Percentiles rank a stretch among this genome's conserved stretches.
Evolutionary conservation across 2,797 vertebrate genomes (phyloP).

Genomic region (Spea hammondii): DNA sequence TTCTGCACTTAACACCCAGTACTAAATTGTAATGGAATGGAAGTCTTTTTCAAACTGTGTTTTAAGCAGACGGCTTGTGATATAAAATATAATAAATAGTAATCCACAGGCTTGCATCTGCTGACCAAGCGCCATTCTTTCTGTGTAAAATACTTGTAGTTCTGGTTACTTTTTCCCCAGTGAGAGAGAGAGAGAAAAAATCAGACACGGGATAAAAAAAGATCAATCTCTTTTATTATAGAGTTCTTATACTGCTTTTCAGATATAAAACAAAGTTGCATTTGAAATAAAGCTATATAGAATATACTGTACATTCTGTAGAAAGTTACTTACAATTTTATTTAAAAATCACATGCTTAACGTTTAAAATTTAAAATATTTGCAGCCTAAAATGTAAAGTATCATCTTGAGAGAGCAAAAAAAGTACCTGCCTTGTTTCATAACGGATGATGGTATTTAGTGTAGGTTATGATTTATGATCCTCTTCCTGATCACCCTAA

Average conservation of each 20-base stretch:
- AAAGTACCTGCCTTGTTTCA: slow-evolving; percentile 49
- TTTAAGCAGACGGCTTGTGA: background rate
- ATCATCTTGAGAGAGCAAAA: slow-evolving; percentile 29
- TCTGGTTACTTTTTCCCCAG: too few relatives aligned
- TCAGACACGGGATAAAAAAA: slow-evolving; percentile 54
- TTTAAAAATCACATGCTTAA: slow-evolving; percentile 49
- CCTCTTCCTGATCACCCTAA: too few relatives aligned
- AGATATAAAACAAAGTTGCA: slow-evolving; percentile 63
- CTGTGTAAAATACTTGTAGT: too few relatives aligned
- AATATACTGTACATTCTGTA: slow-evolving; percentile 51
- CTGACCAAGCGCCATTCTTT: too few relatives aligned
- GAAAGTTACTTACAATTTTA: slow-evolving; percentile 48
- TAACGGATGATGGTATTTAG: too few relatives aligned
- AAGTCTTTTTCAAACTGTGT: too few relatives aligned
- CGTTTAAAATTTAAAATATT: slow-evolving; percentile 36
- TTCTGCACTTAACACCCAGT: too few relatives aligned
- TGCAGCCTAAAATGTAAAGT: slow-evolving; percentile 33
- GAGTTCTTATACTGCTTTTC: slow-evolving; percentile 62
- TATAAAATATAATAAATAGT: background rate
- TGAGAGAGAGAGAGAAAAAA: background rate
- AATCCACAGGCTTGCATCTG: background rate
- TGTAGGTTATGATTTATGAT: too few relatives aligned
- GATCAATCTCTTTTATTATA: slow-evolving; percentile 71
- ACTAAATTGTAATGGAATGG: too few relatives aligned
- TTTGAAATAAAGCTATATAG: slow-evolving; percentile 54